A percentile compares a stretch with the other conserved stretches of the same genome.
These are phyloP conservation scores for Empis livida DNA, from an alignment of 2,888 invertebrate species.

Conservation along the genomic window DNA sequence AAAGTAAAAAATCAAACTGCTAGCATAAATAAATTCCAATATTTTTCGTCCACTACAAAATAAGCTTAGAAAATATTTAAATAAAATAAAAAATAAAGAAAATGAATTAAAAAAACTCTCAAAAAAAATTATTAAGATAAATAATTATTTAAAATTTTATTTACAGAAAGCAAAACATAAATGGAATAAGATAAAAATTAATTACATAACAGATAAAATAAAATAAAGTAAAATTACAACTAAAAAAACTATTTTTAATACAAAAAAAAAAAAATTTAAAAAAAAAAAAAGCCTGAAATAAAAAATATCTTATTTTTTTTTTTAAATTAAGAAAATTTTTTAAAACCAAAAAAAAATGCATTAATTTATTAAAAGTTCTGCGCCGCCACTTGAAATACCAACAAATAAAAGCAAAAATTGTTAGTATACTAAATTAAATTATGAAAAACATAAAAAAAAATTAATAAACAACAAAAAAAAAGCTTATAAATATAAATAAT, in stretches of 20 bases:
- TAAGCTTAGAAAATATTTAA: background rate
- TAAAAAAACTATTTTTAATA: background rate
- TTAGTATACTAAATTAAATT: background rate
- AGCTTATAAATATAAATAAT: background rate
- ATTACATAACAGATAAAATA: background rate
- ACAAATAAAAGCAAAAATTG: background rate
- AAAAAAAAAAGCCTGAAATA: background rate
- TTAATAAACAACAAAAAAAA: background rate
- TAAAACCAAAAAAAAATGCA: background rate
- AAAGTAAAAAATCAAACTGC: background rate
- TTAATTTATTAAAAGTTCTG: background rate
- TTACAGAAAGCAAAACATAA: too few species aligned
- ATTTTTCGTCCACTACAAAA: background rate
- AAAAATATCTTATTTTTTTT: too few species aligned
- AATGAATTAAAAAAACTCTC: too few species aligned
- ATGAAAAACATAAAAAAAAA: background rate
- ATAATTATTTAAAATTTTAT: too few species aligned
- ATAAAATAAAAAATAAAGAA: background rate
- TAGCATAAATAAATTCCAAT: slow-evolving; percentile 1
- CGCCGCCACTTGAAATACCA: background rate
- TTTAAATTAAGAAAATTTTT: too few species aligned
- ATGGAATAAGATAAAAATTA: too few species aligned
- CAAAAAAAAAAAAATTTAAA: background rate
- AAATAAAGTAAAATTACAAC: background rate
- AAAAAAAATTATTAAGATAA: background rate